Evolutionary conservation across 2,797 vertebrate species (phyloP).

Genomic region (Mus spretus): DNA sequence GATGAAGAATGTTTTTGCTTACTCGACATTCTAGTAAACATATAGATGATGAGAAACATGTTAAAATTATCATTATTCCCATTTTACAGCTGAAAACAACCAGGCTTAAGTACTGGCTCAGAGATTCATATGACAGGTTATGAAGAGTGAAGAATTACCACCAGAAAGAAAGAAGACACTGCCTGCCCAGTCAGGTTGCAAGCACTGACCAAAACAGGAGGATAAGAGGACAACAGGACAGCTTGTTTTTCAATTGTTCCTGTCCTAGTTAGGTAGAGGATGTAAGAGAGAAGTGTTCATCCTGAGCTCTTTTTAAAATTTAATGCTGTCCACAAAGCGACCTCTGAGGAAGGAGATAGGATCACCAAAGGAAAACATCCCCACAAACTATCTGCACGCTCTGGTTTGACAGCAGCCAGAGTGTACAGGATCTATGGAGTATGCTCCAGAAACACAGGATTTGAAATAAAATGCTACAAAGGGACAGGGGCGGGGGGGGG

Average conservation of each 20-base stretch:
- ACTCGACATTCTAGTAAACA: background rate
- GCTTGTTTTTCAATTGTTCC: background rate
- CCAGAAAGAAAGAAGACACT: conserved; percentile 15
- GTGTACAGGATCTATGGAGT: background rate
- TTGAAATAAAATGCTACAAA: background rate
- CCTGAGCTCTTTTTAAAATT: conserved; percentile 43
- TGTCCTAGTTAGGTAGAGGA: background rate
- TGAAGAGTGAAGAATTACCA: background rate
- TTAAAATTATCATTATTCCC: background rate
- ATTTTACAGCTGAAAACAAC: conserved; percentile 53
- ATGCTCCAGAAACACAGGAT: background rate
- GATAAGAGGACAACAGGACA: background rate
- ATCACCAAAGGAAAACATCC: background rate
- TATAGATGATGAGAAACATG: background rate
- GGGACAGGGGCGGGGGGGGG: no score
- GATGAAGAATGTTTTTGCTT: background rate
- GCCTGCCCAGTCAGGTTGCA: background rate
- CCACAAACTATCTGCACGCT: background rate
- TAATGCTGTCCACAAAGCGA: conserved; percentile 24
- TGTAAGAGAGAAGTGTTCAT: conserved; percentile 19
- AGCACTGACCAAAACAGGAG: background rate
- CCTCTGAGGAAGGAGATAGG: conserved; percentile 7
- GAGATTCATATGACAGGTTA: background rate
- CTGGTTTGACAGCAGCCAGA: background rate
- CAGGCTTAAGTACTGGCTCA: background rate